phyloP scores from a whole-genome alignment of 2,113 vertebrate species.

The Ageneiosus marmoratus region DNA sequence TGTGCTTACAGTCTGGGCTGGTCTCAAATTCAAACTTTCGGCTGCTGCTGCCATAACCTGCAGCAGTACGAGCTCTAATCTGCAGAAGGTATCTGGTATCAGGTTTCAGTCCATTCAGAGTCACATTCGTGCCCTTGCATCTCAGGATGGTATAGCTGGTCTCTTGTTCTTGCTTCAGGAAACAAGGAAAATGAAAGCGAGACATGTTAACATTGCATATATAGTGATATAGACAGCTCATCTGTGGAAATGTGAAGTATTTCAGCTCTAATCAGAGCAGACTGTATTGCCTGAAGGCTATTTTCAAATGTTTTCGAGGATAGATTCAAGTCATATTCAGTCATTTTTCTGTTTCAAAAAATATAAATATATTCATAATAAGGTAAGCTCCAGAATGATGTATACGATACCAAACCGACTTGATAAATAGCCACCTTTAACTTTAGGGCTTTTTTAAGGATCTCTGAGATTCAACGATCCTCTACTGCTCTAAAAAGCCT shows the following conservation, averaged over 20 bases:
- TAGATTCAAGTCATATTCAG: not conserved
- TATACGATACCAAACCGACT: slow-evolving; percentile 54
- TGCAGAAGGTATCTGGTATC: slow-evolving; percentile 94
- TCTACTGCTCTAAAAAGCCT: slow-evolving; percentile 58
- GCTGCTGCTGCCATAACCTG: slow-evolving; percentile 92
- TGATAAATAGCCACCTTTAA: slow-evolving; percentile 67
- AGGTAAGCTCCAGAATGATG: slow-evolving; percentile 44
- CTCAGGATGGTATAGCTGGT: slow-evolving; percentile 97
- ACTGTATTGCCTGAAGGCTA: not conserved
- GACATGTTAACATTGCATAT: slow-evolving; percentile 6
- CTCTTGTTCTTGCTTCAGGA: slow-evolving; percentile 95
- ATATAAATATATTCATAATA: slow-evolving; percentile 41
- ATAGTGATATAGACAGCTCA: slow-evolving; percentile 9
- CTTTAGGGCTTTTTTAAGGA: slow-evolving; percentile 72
- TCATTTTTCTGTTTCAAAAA: slow-evolving; percentile 31
- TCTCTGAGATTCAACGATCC: slow-evolving; percentile 54
- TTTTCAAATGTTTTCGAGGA: not conserved
- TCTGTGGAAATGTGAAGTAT: slow-evolving; percentile 20
- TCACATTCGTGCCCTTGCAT: slow-evolving; percentile 90
- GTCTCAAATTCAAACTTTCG: slow-evolving; percentile 97
- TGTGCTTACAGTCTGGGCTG: slow-evolving; percentile 91
- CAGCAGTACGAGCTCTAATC: slow-evolving; percentile 93
- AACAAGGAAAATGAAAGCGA: slow-evolving; percentile 37
- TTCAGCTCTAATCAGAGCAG: slow-evolving; percentile 24
- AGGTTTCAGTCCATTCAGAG: slow-evolving; percentile 90